Base-by-base conservation (phyloP, 2,113 vertebrate genomes). In the Hemiprocne comata region DNA sequence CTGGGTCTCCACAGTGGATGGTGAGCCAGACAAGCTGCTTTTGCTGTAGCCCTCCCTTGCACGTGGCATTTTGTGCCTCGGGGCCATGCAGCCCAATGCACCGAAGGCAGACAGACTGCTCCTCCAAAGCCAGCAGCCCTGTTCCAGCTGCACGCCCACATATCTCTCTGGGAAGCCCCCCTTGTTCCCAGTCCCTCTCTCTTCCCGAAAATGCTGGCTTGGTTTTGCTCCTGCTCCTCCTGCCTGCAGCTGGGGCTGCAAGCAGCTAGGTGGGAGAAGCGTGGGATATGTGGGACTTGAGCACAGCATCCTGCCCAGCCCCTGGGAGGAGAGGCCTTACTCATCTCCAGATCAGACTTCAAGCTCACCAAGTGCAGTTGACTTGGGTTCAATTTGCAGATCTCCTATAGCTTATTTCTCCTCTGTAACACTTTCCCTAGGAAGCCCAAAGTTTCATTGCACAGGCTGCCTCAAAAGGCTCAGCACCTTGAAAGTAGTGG, bases 31-130 rank as follows among this genome's bases (percentile, higher is more conserved):
- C 2, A 3, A 82, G 60, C 46, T 57, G 33, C 51, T 71, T 24
- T 8, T 54, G 16, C 51, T 62, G 57, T 42, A 85, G 71, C 71
- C 46, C 17, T 67, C 10, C 42, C 36, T 71, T 34, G 24, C 28
- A 26, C n/a, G 11, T 2, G 1, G 10, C 2, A 0, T 33, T 58
- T 51, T 67, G n/a, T 34, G 18, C 38, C 10, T 2, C 1, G 40
- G 44, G 13, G 9, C 20, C 38, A 9, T 3, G n/a, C 40, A 36
- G 9, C 50, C 69, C 31, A 13, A 5, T 6, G 16, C 36, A 20
- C 16, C 10, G 16, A 25, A 31, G 0, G 0, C 40, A 67, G 54
- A 20, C n/a, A n/a, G 20, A 23, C 8, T 65, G 29, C 19, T 51
- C 34, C 15, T 24, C 12, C 29, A 48, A 55, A 60, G 29, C 38